Conservation (phyloP, 2,113 vertebrate species). For the Pygoscelis adeliae region DNA sequence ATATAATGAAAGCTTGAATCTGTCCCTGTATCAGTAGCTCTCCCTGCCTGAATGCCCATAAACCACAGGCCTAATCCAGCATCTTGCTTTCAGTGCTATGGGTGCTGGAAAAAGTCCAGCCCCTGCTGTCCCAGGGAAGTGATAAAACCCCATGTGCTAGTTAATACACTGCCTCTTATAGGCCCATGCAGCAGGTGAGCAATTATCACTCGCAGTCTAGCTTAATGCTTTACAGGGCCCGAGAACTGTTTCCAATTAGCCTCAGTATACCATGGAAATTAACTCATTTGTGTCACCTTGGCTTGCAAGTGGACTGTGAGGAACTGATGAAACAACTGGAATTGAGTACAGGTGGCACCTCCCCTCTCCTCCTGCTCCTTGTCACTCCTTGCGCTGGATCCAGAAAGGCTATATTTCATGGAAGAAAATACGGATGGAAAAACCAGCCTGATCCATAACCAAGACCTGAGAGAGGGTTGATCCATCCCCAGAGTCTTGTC, state of each 20-base stretch:
- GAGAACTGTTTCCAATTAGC: constrained; percentile 69
- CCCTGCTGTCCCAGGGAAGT: not conserved
- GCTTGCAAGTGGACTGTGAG: not conserved
- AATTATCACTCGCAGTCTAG: constrained; percentile 62
- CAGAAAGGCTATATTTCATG: not conserved
- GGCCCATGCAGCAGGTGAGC: constrained; percentile 65
- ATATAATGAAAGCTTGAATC: not conserved
- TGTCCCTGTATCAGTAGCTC: not conserved
- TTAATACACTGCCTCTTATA: constrained; percentile 49
- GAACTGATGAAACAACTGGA: not conserved
- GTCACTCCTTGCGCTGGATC: not conserved
- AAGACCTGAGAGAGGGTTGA: not conserved
- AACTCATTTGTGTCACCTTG: constrained; percentile 67
- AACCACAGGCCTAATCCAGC: not conserved
- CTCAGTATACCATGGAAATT: constrained; percentile 43
- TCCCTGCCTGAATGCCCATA: not conserved
- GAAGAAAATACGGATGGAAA: not conserved
- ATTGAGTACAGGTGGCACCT: constrained; percentile 6
- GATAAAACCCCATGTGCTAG: constrained; percentile 49
- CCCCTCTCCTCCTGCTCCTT: not conserved
- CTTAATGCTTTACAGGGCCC: constrained; percentile 50
- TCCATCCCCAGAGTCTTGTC: not conserved
- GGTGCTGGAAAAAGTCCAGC: not conserved
- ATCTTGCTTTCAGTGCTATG: not conserved
- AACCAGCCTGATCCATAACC: not conserved